A percentile compares a stretch with the other conserved stretches of the same genome.
phyloP scores from a whole-genome alignment of 2,888 invertebrate species.

The Argynnis bischoffii region DNA sequence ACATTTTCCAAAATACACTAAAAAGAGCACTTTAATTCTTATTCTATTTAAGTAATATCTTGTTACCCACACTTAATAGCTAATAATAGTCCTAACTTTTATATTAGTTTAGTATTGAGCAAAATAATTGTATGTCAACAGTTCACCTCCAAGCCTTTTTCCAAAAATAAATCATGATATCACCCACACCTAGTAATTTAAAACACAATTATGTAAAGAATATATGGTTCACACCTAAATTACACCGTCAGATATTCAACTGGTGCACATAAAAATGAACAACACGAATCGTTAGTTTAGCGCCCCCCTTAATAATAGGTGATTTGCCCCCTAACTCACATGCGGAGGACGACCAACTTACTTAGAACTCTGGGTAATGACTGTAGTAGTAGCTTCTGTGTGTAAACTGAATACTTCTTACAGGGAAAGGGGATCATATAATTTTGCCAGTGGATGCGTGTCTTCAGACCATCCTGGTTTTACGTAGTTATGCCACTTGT shows the following conservation, averaged over 20 bases:
- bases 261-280: slow-evolving; percentile 75
- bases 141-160: too few relatives aligned
- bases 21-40: too few relatives aligned
- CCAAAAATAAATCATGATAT: slow-evolving; percentile 8
- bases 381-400: slow-evolving; percentile 26
- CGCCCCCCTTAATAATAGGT: slow-evolving; percentile 79
- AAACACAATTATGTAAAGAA: slow-evolving; percentile 25
- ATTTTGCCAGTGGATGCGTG: slow-evolving; percentile 62
- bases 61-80: too few relatives aligned
- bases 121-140: too few relatives aligned
- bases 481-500: slow-evolving; percentile 70
- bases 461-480: slow-evolving; percentile 63
- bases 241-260: slow-evolving; percentile 70
- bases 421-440: slow-evolving; percentile 36
- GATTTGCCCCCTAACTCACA: slow-evolving; percentile 67
- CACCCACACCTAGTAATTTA: slow-evolving; percentile 11
- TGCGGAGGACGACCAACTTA: slow-evolving; percentile 53
- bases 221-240: slow-evolving; percentile 63
- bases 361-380: slow-evolving; percentile 49
- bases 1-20: too few relatives aligned
- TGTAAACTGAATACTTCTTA: slow-evolving; percentile 24
- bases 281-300: slow-evolving; percentile 77
- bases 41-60: too few relatives aligned
- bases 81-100: too few relatives aligned
- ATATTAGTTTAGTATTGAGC: too few relatives aligned